Evolutionary conservation across 1,140 invertebrate species (phyloP).

Genomic region (Metopolophium dirhodum): DNA sequence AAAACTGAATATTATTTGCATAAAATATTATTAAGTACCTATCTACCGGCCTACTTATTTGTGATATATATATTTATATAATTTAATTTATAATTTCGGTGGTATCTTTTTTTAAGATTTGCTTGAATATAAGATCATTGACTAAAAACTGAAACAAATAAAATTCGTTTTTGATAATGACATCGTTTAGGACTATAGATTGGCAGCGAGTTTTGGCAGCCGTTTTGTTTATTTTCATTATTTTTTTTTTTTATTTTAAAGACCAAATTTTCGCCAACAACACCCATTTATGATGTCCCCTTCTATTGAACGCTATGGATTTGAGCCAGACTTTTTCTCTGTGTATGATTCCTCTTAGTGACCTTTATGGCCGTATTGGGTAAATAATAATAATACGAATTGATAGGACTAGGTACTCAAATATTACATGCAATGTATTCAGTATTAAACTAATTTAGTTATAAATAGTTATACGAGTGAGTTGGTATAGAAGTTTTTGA

Average conservation of each 20-base stretch:
- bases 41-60: too few species aligned
- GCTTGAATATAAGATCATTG: background rate
- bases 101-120: background rate
- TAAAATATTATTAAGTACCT: too few species aligned
- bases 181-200: conserved; percentile 11
- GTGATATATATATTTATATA: background rate
- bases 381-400: background rate
- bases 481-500: background rate
- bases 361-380: conserved; percentile 10
- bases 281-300: background rate
- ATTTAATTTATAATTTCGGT: background rate
- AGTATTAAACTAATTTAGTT: background rate
- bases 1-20: background rate
- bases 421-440: background rate
- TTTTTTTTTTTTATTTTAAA: conserved; percentile 20
- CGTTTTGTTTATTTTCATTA: conserved; percentile 30
- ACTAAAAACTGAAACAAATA: background rate
- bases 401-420: background rate
- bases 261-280: conserved; percentile 21
- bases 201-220: conserved; percentile 35
- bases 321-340: conserved; percentile 29
- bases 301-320: conserved; percentile 20
- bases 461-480: background rate
- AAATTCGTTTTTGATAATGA: background rate
- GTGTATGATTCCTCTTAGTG: background rate